These are phyloP conservation scores for Muraenolepis orangiensis DNA, from an alignment of 2,797 vertebrate genomes.

Conservation along the genomic window DNA sequence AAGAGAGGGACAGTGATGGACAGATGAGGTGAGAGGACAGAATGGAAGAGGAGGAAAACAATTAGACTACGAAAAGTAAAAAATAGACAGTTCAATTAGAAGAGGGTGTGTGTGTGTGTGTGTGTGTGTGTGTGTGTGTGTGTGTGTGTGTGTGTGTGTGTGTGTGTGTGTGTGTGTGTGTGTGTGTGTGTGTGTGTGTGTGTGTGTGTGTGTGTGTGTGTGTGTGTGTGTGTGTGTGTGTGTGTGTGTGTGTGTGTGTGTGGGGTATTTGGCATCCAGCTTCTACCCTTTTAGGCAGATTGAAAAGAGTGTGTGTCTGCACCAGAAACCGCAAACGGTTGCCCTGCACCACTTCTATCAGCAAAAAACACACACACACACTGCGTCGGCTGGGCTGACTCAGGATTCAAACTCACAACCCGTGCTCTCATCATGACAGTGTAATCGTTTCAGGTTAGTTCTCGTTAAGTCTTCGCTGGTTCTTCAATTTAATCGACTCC, in stretches of 20 bases:
- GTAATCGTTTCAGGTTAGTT: neutral
- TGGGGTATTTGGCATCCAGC: neutral
- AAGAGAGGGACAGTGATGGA: neutral
- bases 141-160: neutral
- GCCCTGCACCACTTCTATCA: neutral
- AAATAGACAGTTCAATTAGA: neutral
- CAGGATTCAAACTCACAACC: neutral
- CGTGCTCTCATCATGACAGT: neutral
- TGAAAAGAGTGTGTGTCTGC: neutral
- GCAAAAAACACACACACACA: neutral
- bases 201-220: too few relatives aligned
- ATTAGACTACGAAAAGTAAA: neutral
- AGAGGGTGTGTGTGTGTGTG: neutral
- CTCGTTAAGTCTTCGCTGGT: neutral
- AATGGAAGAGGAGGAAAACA: neutral
- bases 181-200: neutral
- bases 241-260: neutral
- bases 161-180: neutral
- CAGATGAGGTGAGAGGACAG: neutral
- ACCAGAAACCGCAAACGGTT: neutral
- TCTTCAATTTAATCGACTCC: neutral
- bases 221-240: neutral
- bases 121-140: neutral
- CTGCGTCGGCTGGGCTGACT: neutral
- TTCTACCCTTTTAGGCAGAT: neutral